phyloP scores from a whole-genome alignment of 2,113 vertebrate genomes.

The Oreotragus oreotragus region DNA sequence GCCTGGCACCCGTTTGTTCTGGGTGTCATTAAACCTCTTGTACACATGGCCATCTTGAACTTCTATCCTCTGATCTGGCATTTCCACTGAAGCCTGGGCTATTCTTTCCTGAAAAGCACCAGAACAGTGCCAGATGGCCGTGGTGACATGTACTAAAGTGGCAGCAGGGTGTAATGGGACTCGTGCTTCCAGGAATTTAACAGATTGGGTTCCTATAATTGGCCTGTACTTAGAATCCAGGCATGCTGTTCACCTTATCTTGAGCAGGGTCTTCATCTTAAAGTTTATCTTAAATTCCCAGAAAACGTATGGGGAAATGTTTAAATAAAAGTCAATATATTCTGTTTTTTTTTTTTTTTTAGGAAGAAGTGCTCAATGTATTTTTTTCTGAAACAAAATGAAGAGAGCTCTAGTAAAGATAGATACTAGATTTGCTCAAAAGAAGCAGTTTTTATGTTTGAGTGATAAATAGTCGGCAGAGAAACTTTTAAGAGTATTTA shows the following conservation, averaged over 20 bases:
- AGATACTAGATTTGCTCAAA: neutral
- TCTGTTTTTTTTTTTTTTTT: neutral
- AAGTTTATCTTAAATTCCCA: neutral
- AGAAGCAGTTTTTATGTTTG: neutral
- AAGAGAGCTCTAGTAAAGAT: neutral
- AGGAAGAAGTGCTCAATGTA: neutral
- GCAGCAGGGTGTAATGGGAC: neutral
- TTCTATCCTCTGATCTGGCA: neutral
- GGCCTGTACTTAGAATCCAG: neutral
- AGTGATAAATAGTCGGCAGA: neutral
- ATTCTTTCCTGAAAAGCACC: constrained; percentile 58
- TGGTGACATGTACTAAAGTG: neutral
- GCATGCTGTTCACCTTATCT: neutral
- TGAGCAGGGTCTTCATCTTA: neutral
- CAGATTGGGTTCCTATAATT: neutral
- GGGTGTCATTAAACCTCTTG: neutral
- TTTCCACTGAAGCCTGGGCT: neutral
- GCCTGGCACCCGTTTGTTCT: neutral
- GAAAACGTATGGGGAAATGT: neutral
- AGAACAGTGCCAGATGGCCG: constrained; percentile 27
- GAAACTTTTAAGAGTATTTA: neutral
- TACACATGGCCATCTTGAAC: neutral
- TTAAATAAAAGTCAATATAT: neutral
- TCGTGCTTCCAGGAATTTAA: constrained; percentile 28
- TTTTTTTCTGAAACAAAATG: neutral